A percentile compares a stretch with the other conserved stretches of the same genome.
phyloP scores from a whole-genome alignment of 1,140 invertebrate genomes.

The Drosophila saltans region DNA sequence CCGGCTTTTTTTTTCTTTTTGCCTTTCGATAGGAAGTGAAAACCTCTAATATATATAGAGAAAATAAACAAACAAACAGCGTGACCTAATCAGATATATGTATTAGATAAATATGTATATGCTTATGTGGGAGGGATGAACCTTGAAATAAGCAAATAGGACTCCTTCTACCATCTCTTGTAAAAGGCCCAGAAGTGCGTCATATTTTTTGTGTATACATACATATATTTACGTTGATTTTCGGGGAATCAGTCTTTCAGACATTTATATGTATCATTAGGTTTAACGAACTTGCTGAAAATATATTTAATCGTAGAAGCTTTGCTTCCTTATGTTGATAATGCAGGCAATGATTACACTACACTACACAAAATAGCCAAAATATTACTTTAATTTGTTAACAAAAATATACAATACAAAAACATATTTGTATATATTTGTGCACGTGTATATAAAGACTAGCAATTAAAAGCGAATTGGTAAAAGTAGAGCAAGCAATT shows the following conservation, averaged over 20 bases:
- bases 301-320: background rate
- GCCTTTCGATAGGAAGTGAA: conserved; percentile 57
- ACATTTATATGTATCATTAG: background rate
- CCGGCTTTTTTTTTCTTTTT: conserved; percentile 26
- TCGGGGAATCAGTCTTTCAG: background rate
- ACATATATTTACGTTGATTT: background rate
- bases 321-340: conserved; percentile 4
- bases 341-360: background rate
- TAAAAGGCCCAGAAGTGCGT: background rate
- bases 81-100: conserved; percentile 57
- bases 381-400: background rate
- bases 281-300: conserved; percentile 18
- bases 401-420: too few relatives aligned
- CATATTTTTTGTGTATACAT: background rate
- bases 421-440: too few relatives aligned
- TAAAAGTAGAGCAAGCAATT: conserved; percentile 52
- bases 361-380: background rate
- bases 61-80: conserved; percentile 31
- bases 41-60: background rate
- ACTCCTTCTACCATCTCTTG: background rate
- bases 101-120: background rate
- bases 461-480: conserved; percentile 3
- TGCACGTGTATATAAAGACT: background rate
- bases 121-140: conserved; percentile 25
- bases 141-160: conserved; percentile 8